Base-by-base conservation (phyloP, 2,888 invertebrate genomes). In the Nipponacmea schrenckii region DNA sequence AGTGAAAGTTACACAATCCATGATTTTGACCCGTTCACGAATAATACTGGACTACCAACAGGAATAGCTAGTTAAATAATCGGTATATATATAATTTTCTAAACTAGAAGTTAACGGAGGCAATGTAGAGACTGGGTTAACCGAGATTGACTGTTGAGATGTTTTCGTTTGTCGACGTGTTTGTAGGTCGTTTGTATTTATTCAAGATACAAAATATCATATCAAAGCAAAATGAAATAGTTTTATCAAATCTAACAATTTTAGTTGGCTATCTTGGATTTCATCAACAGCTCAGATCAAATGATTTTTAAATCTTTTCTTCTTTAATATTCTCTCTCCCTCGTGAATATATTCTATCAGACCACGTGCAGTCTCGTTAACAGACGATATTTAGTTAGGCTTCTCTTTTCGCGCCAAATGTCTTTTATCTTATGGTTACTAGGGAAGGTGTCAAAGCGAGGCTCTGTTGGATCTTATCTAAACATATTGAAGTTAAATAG, bases 371-470 rank as follows among this genome's bases (percentile, higher is more conserved):
- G 56, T 20, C 20, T 10, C 24, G 24, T 39, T 14, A 56, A 56
- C 56, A 56, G 56, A 56, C 56, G 56, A 56, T 56, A 56, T 24
- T 24, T 56, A 56, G 56, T 56, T 56, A 56, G 56, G 56, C 56
- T 56, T 56, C 56, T 39, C 39, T 56, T 56, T 56, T 56, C 56
- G 20, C 56, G 56, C 56, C 56, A 56, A 12, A 24, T 56, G 20
- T 56, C 56, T 56, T 56, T 56, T 20, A 56, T 56, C 56, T 56
- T 56, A 20, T 14, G 20, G 20, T 24, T 56, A 24, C 24, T 24
- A 56, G 39, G 56, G 56, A 10, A 56, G 56, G 14, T 56, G 56
- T 56, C 56, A 56, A 56, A 56, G 12, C 20, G 24, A 20, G 20
- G 20, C 56, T 56, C 56, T 3, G 24, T 24, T 24, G 20, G 56